A percentile compares a stretch with the other conserved stretches of the same genome.
phyloP scores from a whole-genome alignment of 2,797 vertebrate species.

The Cercopithecus diana region DNA sequence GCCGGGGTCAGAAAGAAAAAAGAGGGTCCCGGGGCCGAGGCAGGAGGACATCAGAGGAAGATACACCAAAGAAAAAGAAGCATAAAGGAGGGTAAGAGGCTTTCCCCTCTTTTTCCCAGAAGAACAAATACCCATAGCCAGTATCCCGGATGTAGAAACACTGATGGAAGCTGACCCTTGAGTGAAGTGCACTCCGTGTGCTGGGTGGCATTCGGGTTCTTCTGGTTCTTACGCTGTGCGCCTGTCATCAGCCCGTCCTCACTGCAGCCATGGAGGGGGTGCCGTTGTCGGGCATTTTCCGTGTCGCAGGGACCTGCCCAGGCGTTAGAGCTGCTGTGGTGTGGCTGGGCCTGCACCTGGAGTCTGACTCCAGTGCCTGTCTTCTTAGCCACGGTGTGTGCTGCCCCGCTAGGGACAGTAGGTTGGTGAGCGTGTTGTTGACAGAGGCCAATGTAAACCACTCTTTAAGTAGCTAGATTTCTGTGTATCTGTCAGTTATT shows the following conservation, averaged over 20 bases:
- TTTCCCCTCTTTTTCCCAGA: background rate
- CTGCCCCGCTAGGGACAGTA: too few relatives aligned
- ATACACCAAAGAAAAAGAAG: constrained; percentile 96
- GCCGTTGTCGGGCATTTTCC: fast-evolving
- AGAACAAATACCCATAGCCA: fast-evolving
- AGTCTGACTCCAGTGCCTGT: too few relatives aligned
- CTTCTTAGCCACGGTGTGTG: background rate
- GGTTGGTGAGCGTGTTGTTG: too few relatives aligned
- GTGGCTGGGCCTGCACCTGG: fast-evolving
- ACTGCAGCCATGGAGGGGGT: background rate
- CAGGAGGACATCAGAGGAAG: constrained; percentile 93
- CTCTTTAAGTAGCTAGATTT: background rate
- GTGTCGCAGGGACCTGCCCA: too few relatives aligned
- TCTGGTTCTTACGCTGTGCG: background rate
- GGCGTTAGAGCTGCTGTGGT: background rate
- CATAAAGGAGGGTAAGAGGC: constrained; percentile 92
- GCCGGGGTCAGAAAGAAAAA: constrained; percentile 91
- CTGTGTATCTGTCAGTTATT: background rate
- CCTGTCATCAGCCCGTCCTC: background rate
- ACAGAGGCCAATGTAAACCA: background rate
- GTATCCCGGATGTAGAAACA: too few relatives aligned
- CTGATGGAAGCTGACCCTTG: background rate
- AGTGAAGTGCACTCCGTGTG: fast-evolving
- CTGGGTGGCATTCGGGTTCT: background rate
- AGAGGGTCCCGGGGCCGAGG: constrained; percentile 92